A percentile compares a stretch with the other conserved stretches of the same genome.
These are phyloP conservation scores for Seriola rivoliana DNA, from an alignment of 2,113 vertebrate genomes.

Conservation along the genomic window DNA sequence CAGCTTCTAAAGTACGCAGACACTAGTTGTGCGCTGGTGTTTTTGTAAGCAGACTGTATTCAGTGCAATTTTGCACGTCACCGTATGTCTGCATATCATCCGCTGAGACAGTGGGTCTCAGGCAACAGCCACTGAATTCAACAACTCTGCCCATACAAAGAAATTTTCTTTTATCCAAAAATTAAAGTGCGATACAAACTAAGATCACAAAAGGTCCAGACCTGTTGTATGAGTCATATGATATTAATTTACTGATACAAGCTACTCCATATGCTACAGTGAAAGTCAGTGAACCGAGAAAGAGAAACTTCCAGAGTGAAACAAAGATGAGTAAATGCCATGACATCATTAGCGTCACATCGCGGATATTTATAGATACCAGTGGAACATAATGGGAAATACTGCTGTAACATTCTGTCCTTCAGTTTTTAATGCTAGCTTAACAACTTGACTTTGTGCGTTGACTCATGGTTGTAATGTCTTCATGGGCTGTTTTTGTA, in stretches of 20 bases:
- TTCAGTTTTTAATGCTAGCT: constrained; percentile 21
- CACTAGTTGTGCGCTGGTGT: background rate
- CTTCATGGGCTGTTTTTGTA: constrained; percentile 15
- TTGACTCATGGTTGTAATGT: constrained; percentile 10
- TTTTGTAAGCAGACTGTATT: too few relatives aligned
- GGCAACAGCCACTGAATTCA: background rate
- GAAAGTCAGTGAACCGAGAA: background rate
- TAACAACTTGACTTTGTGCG: background rate
- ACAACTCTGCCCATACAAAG: background rate
- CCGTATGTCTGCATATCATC: background rate
- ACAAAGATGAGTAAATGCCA: constrained; percentile 9
- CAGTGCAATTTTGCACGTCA: background rate
- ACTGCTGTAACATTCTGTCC: constrained; percentile 1
- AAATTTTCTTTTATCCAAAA: too few relatives aligned
- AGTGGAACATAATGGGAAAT: constrained; percentile 14
- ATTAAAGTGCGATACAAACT: background rate
- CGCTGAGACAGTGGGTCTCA: background rate
- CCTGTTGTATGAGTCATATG: background rate
- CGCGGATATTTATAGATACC: background rate
- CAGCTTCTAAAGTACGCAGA: background rate
- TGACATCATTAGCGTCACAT: background rate
- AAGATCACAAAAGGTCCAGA: background rate
- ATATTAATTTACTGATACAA: constrained; percentile 4
- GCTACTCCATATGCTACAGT: background rate
- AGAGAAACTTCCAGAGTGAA: constrained; percentile 1